Base-by-base conservation (phyloP, 2,888 invertebrate genomes). In the Tipula lateralis region DNA sequence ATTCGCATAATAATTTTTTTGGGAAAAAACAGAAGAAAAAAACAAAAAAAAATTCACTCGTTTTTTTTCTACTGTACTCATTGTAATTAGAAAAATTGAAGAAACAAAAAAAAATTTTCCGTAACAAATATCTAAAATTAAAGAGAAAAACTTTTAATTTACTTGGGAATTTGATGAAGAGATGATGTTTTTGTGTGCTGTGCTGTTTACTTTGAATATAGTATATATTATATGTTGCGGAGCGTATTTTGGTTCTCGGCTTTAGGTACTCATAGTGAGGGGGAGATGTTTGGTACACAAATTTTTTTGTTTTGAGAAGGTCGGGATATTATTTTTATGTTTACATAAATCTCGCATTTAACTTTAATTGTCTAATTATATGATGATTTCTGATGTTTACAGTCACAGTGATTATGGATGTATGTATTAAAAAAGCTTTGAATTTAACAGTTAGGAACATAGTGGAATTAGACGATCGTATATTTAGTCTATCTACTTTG, bases 141-240 rank as follows among this genome's bases (percentile, higher is more conserved):
- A 66, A 66, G 66, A 66, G 66, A 66, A 24, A 66, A 66, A 66
- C 66, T 66, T 66, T 66, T 66, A 66, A 66, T 66, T 66, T 66
- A 66, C 66, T 66, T 66, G 66, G 66, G 66, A 66, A 66, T 66
- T 66, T 66, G 66, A 66, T 66, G 66, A 66, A 24, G 66, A 66
- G 66, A 66, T 66, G 66, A 66, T 66, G 13, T 66, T 24, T 66
- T 7, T 36, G 36, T 66, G 24, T 66, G 24, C n/a, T n/a, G n/a
- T n/a, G n/a, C n/a, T 66, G 24, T 66, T 24, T 66, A 9, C 16
- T 50, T 19, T 50, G 44, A 50, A 50, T 50, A 16, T 3, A 16
- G 44, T 39, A 32, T 32, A 32, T 32, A 13, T 16, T n/a, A n/a
- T n/a, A n/a, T n/a, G n/a, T 50, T 50, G n/a, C 1, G n/a, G 44